Percentiles rank a stretch among this genome's conserved stretches.
phyloP scores from a whole-genome alignment of 2,888 invertebrate species.

The Microdon myrmicae region DNA sequence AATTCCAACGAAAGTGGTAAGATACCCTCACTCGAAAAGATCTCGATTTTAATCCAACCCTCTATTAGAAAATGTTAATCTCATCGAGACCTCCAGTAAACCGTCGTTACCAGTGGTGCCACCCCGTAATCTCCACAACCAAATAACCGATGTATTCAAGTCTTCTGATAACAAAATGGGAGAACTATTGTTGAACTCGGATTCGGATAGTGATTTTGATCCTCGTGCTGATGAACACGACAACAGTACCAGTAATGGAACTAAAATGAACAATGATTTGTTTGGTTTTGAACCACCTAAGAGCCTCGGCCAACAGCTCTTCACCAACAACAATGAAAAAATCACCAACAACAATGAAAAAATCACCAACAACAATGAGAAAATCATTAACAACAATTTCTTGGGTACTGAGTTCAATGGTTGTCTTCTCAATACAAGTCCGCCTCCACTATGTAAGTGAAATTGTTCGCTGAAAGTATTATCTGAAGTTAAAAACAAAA shows the following conservation, averaged over 20 bases:
- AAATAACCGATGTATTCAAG: slow-evolving; percentile 70
- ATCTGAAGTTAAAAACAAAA: no score
- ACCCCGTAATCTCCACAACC: slow-evolving; percentile 65
- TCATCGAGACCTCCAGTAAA: slow-evolving; percentile 64
- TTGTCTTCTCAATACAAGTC: slow-evolving; percentile 60
- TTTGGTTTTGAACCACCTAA: slow-evolving; percentile 67
- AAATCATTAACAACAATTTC: slow-evolving; percentile 41
- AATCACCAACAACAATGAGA: slow-evolving; percentile 57
- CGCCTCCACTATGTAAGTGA: slow-evolving; percentile 78
- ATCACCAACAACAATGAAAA: slow-evolving; percentile 58
- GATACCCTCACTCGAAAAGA: background rate
- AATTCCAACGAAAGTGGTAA: slow-evolving; percentile 55
- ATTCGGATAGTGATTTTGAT: slow-evolving; percentile 88
- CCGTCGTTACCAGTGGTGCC: slow-evolving; percentile 65
- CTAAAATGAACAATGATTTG: slow-evolving; percentile 63
- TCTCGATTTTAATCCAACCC: slow-evolving; percentile 21
- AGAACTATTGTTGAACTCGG: slow-evolving; percentile 78
- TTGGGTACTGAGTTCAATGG: slow-evolving; percentile 62
- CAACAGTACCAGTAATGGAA: slow-evolving; percentile 62
- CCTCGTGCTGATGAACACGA: slow-evolving; percentile 82
- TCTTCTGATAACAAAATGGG: slow-evolving; percentile 82
- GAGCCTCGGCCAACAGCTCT: slow-evolving; percentile 67
- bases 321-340: slow-evolving; percentile 66
- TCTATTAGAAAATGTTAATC: slow-evolving; percentile 62
- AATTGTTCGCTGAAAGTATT: background rate